Percentiles rank a stretch among this genome's conserved stretches.
Conservation (phyloP, 2,888 invertebrate genomes). For the Lepidochitona cinerea region DNA sequence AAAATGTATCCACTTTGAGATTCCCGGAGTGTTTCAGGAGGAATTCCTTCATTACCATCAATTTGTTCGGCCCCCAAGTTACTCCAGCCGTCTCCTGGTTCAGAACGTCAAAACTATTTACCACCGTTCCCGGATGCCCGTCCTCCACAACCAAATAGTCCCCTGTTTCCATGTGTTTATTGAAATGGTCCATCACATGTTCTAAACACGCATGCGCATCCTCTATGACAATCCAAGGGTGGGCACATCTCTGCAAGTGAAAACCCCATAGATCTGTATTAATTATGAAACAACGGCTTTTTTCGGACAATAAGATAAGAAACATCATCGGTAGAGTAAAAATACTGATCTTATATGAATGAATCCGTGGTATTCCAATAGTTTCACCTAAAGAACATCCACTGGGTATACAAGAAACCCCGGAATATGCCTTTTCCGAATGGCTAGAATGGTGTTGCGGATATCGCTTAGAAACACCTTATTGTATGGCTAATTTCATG, state of each 20-base stretch:
- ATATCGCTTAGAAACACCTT: too few species aligned
- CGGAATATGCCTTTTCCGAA: too few species aligned
- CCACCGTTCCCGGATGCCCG: background rate
- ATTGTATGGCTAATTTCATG: too few species aligned
- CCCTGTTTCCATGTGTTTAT: background rate
- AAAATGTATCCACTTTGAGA: background rate
- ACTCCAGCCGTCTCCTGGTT: background rate
- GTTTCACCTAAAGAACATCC: too few species aligned
- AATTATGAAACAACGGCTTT: too few species aligned
- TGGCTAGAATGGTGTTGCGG: too few species aligned
- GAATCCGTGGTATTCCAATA: too few species aligned
- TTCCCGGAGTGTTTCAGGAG: background rate
- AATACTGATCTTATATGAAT: too few species aligned
- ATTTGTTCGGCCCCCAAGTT: background rate
- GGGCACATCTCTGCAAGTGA: background rate
- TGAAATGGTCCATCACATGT: background rate
- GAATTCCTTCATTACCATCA: background rate
- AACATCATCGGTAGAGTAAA: too few species aligned
- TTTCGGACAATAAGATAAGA: too few species aligned
- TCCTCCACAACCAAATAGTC: background rate
- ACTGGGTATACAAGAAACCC: too few species aligned
- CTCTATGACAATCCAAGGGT: background rate
- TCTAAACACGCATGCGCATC: background rate
- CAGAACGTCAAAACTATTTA: background rate
- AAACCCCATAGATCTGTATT: too few species aligned